Evolutionary conservation across 2,797 vertebrate genomes (phyloP).

Genomic region (Diceros bicornis): DNA sequence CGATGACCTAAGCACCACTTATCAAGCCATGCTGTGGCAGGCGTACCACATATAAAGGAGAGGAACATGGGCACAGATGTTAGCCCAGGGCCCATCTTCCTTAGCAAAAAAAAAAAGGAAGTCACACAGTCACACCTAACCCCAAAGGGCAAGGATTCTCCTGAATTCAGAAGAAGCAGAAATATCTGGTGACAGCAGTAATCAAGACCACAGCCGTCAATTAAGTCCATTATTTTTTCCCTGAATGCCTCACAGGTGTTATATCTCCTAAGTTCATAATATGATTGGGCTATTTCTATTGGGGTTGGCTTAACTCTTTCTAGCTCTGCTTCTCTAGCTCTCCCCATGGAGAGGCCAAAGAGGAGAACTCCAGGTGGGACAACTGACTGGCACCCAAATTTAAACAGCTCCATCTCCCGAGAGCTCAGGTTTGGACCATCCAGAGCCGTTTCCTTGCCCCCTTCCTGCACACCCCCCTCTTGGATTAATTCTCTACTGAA

Average conservation of each 20-base stretch:
- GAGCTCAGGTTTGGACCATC: not conserved
- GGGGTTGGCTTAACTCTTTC: not conserved
- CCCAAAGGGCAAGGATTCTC: not conserved
- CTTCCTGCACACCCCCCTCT: not conserved
- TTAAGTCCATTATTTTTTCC: not conserved
- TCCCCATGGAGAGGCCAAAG: not conserved
- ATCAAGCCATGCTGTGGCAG: no score
- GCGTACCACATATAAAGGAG: no score
- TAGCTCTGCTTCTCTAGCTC: not conserved
- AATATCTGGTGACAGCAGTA: not conserved
- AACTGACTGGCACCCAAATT: not conserved
- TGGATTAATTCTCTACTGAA: not conserved
- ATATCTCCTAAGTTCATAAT: not conserved
- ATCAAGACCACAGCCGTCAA: not conserved
- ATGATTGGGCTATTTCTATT: not conserved
- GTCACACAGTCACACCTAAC: not conserved
- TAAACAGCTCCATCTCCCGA: not conserved
- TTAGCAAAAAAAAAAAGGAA: not conserved
- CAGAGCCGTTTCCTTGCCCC: not conserved
- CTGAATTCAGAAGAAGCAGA: conserved; percentile 16
- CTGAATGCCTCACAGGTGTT: not conserved
- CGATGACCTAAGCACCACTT: no score
- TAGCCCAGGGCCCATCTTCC: no score
- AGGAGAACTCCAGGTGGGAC: not conserved
- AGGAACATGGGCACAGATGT: no score